Evolutionary conservation across 2,113 vertebrate species (phyloP).

Genomic region (Phyllostomus hastatus): DNA sequence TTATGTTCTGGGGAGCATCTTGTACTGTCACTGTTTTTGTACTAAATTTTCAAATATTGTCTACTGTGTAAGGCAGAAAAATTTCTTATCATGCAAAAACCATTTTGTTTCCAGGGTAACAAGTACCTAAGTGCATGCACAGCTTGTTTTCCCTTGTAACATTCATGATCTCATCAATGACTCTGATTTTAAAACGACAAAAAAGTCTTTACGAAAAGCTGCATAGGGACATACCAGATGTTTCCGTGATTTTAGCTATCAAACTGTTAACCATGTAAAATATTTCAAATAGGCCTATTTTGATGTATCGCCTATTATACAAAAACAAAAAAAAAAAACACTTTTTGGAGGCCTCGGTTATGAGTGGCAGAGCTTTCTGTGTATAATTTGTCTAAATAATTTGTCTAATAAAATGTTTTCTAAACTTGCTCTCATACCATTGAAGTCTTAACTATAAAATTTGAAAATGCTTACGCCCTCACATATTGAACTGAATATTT

Average conservation of each 20-base stretch:
- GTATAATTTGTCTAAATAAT: slow-evolving; percentile 99
- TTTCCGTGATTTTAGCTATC: slow-evolving; percentile 93
- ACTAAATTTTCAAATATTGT: slow-evolving; percentile 91
- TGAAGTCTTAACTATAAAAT: slow-evolving; percentile 57
- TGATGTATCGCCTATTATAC: slow-evolving; percentile 99
- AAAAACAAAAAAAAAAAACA: slow-evolving; percentile 96
- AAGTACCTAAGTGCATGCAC: slow-evolving; percentile 97
- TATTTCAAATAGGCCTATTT: slow-evolving; percentile 99
- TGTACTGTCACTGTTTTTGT: slow-evolving; percentile 94
- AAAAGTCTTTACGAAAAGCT: slow-evolving; percentile 79
- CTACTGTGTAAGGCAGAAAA: slow-evolving; percentile 92
- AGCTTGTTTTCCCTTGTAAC: slow-evolving; percentile 94
- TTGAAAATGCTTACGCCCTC: slow-evolving; percentile 32
- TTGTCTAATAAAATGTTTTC: slow-evolving; percentile 99
- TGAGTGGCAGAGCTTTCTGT: slow-evolving; percentile 99
- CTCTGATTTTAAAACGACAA: slow-evolving; percentile 71
- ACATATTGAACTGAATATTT: background rate
- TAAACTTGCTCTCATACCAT: slow-evolving; percentile 87
- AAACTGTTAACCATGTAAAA: slow-evolving; percentile 93
- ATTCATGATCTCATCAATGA: slow-evolving; percentile 92
- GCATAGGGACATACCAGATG: slow-evolving; percentile 91
- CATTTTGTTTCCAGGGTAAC: slow-evolving; percentile 89
- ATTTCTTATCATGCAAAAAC: slow-evolving; percentile 85
- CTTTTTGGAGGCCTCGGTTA: slow-evolving; percentile 97
- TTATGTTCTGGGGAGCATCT: slow-evolving; percentile 96